Base-by-base conservation (phyloP, 2,888 invertebrate species). In the Orthosia gracilis region DNA sequence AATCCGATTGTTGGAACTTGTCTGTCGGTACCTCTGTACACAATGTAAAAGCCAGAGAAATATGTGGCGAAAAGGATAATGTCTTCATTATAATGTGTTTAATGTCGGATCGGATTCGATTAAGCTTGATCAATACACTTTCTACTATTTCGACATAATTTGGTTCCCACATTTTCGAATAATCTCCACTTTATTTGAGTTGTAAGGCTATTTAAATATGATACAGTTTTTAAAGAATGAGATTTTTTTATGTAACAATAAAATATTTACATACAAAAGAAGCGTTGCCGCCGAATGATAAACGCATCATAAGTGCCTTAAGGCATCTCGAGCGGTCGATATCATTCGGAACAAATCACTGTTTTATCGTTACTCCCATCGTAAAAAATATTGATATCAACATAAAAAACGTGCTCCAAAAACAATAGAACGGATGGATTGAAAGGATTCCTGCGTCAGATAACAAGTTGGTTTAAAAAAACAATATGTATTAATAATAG, bases 361-460 rank as follows among this genome's bases (percentile, higher is more conserved):
- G 91, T 92, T 95, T 96, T 96, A 96, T 96, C 96, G 93, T 89
- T 91, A 91, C 92, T 91, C 90, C 91, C 91, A 96, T 96, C 96
- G 94, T 93, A 95, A 96, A 96, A 96, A 96, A 95, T 94, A 95
- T 95, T 94, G 95, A 95, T 96, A 96, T 95, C 95, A 94, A 93
- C 90, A 95, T 92, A 96, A 96, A 96, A 94, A 95, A 96, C 61
- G 93, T 91, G 93, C 89, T 90, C 92, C 92, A 96, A 96, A 96
- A 96, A 96, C 96, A 96, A 96, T 96, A 94, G 95, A 93, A 93
- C 91, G 93, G 94, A 94, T 92, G 93, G 94, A 95, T 95, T 94
- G 95, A 96, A 96, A 95, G 96, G 96, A 95, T 96, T 94, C 94
- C 87, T 84, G 90, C 84, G 92, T 91, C 89, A 94, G 96, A 96